Percentiles rank a stretch among this genome's conserved stretches.
Conservation (phyloP, 2,113 vertebrate species). For the Seriola quinqueradiata region DNA sequence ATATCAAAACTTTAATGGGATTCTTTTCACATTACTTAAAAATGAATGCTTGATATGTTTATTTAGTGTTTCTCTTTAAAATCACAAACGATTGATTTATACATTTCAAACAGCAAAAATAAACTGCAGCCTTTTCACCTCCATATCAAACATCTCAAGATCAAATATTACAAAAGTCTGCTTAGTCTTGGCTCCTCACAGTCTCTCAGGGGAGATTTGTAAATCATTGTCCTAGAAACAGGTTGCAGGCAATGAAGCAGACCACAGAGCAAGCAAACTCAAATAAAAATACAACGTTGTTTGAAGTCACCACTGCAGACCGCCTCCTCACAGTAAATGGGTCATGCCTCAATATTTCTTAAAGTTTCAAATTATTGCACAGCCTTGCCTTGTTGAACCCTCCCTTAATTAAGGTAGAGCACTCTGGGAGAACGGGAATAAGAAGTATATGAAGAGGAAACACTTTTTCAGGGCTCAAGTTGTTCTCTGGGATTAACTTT, state of each 20-base stretch:
- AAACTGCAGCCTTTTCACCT: conserved; percentile 39
- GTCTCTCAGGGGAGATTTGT: conserved; percentile 55
- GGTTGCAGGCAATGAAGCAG: conserved; percentile 57
- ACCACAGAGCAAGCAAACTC: conserved; percentile 60
- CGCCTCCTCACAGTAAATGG: conserved; percentile 69
- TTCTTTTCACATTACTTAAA: not conserved
- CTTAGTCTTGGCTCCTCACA: conserved; percentile 31
- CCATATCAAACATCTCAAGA: conserved; percentile 50
- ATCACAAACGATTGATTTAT: conserved; percentile 27
- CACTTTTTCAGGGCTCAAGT: conserved; percentile 31
- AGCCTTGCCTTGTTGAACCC: conserved; percentile 70
- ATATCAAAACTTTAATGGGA: not conserved
- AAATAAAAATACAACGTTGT: conserved; percentile 62
- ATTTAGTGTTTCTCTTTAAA: conserved; percentile 20
- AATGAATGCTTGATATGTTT: conserved; percentile 12
- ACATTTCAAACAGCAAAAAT: conserved; percentile 31
- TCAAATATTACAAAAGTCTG: conserved; percentile 54
- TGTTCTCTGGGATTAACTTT: conserved; percentile 40
- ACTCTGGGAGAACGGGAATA: conserved; percentile 37
- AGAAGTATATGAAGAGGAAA: conserved; percentile 33
- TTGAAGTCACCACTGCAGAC: conserved; percentile 66
- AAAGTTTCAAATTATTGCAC: conserved; percentile 80
- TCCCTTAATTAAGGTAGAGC: conserved; percentile 64
- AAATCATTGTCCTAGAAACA: conserved; percentile 68
- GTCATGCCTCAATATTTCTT: conserved; percentile 76